These are phyloP conservation scores for Oreochromis aureus DNA, from an alignment of 2,113 vertebrate genomes.

Conservation along the genomic window DNA sequence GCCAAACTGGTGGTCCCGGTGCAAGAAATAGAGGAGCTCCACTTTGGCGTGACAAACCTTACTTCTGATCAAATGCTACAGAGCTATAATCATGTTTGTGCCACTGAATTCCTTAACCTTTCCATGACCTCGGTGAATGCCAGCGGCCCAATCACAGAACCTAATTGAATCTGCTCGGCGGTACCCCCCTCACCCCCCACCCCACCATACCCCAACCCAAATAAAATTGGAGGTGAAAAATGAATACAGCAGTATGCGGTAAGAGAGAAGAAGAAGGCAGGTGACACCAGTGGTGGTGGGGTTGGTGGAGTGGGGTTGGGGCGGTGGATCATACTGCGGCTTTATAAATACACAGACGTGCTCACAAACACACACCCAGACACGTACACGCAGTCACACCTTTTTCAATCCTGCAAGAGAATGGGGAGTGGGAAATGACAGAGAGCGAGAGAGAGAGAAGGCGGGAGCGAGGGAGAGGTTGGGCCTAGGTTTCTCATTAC, in stretches of 20 bases:
- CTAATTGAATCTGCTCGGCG: conserved; percentile 78
- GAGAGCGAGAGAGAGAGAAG: not conserved
- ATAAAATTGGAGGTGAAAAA: conserved; percentile 78
- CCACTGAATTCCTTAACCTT: conserved; percentile 82
- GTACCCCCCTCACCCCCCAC: conserved; percentile 15
- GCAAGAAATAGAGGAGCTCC: conserved; percentile 27
- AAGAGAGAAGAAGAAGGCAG: not conserved
- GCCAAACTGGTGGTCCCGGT: conserved; percentile 19
- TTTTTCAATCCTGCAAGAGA: conserved; percentile 52
- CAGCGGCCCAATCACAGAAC: conserved; percentile 76
- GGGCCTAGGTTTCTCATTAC: conserved; percentile 62
- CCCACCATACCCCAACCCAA: conserved; percentile 47
- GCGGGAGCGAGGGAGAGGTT: not conserved
- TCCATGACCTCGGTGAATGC: conserved; percentile 75
- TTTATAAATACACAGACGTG: conserved; percentile 51
- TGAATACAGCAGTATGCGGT: conserved; percentile 58
- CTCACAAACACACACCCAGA: conserved; percentile 43
- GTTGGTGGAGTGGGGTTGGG: no score
- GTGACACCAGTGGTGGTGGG: not conserved
- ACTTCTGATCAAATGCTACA: conserved; percentile 77
- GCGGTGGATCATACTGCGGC: not conserved
- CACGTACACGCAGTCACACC: conserved; percentile 49
- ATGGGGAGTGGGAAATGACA: conserved; percentile 34
- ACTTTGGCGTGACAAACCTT: conserved; percentile 68
- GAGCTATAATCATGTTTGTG: conserved; percentile 79